Evolutionary conservation across 1,140 invertebrate genomes (phyloP), one percentile per base, ranked within the genome.

Genomic region (Anastrepha ludens): DNA sequence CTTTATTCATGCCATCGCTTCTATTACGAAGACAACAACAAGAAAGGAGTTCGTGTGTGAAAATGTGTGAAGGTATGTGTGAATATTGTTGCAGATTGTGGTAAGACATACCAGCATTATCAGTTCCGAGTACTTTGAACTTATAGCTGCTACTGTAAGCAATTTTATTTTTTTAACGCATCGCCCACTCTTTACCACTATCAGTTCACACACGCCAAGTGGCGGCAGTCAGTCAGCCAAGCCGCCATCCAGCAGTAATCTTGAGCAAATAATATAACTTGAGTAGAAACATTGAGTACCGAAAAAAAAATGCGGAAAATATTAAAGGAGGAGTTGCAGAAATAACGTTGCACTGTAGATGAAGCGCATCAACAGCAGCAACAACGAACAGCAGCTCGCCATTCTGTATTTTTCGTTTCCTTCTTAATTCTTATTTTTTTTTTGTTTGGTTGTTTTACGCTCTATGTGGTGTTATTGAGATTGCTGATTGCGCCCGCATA

Each of bases 101-200:
- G 3, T 41, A 74, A 81, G 47, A 81, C 17, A 81, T 29, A 29
- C 74, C 47, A 9, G 74, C 17, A 81, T 58, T 81, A 81, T 81
- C 74, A 81, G 50, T n/a, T 47, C 3, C 3, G 47, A 81, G 74
- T 81, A 81, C 74, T 81, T 81, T 55, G 74, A 81, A 81, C 74
- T 55, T 47, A 74, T 74, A 50, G 50, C 74, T 9, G 47, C 44
- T 81, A 29, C 74, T 81, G n/a, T 11, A 55, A 50, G n/a, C 2
- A 81, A 55, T 50, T 74, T 74, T 74, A 62, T 39, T 67, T 8
- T 67, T 39, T 67, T 74, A 50, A 2, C 11, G 44, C 13, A 3
- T 74, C 15, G 70, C 44, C 4, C 60, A 62, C 60, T 62, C 60
- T 74, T 74, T 74, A 74, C 47, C 70, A 74, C 41, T 47, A 13